Base-by-base conservation (phyloP, 2,888 invertebrate species). In the Dicyrtoma fusca region DNA sequence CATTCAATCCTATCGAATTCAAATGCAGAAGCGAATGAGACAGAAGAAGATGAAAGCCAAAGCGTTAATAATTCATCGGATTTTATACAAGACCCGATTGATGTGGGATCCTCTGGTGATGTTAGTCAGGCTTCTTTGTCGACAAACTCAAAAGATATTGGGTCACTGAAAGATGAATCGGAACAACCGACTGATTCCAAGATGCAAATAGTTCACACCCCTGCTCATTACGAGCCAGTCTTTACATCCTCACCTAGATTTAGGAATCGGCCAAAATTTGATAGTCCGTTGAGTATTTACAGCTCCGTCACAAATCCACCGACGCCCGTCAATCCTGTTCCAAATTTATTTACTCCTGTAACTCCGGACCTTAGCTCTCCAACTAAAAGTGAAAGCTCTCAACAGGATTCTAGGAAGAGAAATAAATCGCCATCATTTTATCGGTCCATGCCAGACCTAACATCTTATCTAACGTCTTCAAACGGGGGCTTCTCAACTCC, bases 231-330 rank as follows among this genome's bases (percentile, higher is more conserved):
- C 55, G 76, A 76, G 49, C 79, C 77, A 19, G 76, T 78, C 1
- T 79, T 76, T 70, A 69, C 73, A 14, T 76, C 76, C 5, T 77
- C 77, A 3, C 79, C 77, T 14, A 66, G 77, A 17, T 75, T 76
- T 53, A 72, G 76, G 3, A 74, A 73, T 53, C 62, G 76, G 11
- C 80, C 76, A 11, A 76, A 75, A 57, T 78, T 78, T 69, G 77
- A 77, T 11, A 74, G 68, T 71, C 76, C 76, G 1, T 68, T 76
- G 3, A 76, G 69, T 45, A 69, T 74, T 11, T 77, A 76, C 66
- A 75, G 75, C 42, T 76, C 76, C 13, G 76, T 69, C 8, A 80
- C 80, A 19, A 77, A 79, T 61, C 78, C 80, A 14, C 77, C 80
- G 10, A 80, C 77, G 1, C 79, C 79, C 8, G 75, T 75, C 0